Base-by-base conservation (phyloP, 2,888 invertebrate species). In the Caenorhabditis parvicauda region DNA sequence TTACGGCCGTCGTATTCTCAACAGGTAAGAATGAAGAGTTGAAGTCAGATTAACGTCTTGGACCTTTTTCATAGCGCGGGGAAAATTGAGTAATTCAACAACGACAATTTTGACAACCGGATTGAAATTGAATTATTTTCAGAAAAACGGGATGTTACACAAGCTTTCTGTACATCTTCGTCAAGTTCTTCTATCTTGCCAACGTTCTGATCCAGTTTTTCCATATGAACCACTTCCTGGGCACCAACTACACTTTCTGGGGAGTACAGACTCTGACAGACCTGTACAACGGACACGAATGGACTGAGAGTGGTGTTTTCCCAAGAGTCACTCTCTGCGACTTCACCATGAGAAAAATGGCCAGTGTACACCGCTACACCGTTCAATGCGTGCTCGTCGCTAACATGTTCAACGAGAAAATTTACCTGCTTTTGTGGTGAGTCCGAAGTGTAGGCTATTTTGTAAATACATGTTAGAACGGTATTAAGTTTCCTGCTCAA, bases 401-500 rank as follows among this genome's bases (percentile, higher is more conserved):
- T 64, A 80, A 80, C 69, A 76, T 81, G 80, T 80, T 80, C 71
- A 81, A 81, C 69, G 80, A 81, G 59, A 80, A 80, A 60, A 78
- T 80, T 61, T 77, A 77, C 58, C 63, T 77, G 52, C 76, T 76
- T 64, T 59, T 77, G 42, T 77, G 79, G 79, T 75, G 7, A 52
- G 64, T 35, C 29, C n/a, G n/a, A n/a, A n/a, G n/a, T n/a, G n/a
- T n/a, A n/a, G n/a, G n/a, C n/a, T n/a, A n/a, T n/a, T n/a, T n/a
- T n/a, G n/a, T n/a, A n/a, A n/a, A n/a, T 67, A 67, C 50, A 57
- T 67, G 19, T 64, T 64, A 50, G 54, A 64, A 49, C 64, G 67
- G 60, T 52, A 1, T n/a, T n/a, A 25, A 51, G 28, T 3, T 42
- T 42, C 24, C 7, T 42, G 14, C 14, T 19, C 19, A 19, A 17